Base-by-base conservation (phyloP, 1,140 invertebrate species). In the Oedothorax gibbosus region DNA sequence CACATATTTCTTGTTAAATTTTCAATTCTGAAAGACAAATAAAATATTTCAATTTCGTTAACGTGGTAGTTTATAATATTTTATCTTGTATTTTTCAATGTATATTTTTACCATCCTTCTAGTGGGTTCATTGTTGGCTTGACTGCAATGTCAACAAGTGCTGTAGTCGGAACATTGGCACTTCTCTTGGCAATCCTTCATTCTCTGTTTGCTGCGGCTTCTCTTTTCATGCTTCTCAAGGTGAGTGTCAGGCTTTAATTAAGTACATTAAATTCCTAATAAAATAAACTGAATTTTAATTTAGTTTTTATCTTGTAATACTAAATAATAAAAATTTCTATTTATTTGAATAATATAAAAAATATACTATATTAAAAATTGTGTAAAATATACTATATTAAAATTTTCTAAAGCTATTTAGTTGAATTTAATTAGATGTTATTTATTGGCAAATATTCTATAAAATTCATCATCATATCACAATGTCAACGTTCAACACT, bases 101-200 rank as follows among this genome's bases (percentile, higher is more conserved):
- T 62, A 66, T 80, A 56, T 51, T 87, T 56, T 12, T 65, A 18
- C 35, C 66, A 88, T 87, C 88, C 87, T 87, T 88, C 92, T 93
- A 96, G 96, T 90, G 96, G 96, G 60, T 92, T 97, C 56, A 92
- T 95, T 56, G 93, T 91, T 62, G 95, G 94, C 66, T 92, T 96
- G 35, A 71, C 73, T 50, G 53, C 85, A 64, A 76, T 87, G 14
- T 12, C 75, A 57, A 53, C 11, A 64, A 85, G 64, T 71, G 18
- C 57, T 50, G 73, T 79, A 53, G 68, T 76, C 68, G 75, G 79
- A 60, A 75, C 80, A 18, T 78, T 81, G 14, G 76, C 79, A 56
- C 35, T 81, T 56, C 50, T 86, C n/a, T 66, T 86, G 65, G 73
- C 85, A 57, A 35, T 73, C 18, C 69, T 86, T 18, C 85, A 86